phyloP scores from a whole-genome alignment of 2,113 vertebrate genomes.

The Saccopteryx bilineata region DNA sequence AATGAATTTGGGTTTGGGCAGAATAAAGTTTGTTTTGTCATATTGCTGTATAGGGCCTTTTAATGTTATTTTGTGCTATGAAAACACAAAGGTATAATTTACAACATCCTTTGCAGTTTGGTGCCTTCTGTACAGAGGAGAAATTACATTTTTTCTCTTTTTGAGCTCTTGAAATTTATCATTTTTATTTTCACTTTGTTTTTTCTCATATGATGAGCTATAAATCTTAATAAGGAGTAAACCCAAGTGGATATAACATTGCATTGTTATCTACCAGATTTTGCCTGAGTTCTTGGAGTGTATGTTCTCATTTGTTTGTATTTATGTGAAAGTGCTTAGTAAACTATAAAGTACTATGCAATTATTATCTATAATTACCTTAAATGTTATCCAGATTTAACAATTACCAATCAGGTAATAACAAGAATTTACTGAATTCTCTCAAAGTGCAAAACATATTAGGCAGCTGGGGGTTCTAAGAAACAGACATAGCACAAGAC shows the following conservation, averaged over 20 bases:
- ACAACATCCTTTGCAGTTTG: not conserved
- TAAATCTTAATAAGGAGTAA: constrained; percentile 30
- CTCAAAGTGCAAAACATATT: constrained; percentile 3
- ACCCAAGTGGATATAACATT: not conserved
- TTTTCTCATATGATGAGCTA: not conserved
- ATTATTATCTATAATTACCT: not conserved
- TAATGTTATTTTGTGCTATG: constrained; percentile 23
- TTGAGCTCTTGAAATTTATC: not conserved
- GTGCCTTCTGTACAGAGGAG: not conserved
- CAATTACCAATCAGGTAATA: not conserved
- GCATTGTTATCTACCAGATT: not conserved
- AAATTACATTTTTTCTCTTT: constrained; percentile 35
- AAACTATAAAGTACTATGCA: not conserved
- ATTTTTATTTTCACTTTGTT: constrained; percentile 53
- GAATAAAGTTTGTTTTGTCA: not conserved
- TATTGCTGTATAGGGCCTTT: not conserved
- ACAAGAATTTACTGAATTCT: not conserved
- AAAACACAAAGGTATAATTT: not conserved
- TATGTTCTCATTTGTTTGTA: constrained; percentile 38
- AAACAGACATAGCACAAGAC: not conserved
- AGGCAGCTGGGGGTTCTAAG: not conserved
- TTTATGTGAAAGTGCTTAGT: not conserved
- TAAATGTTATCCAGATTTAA: constrained; percentile 23
- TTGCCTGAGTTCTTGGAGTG: not conserved
- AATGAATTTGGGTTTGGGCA: constrained; percentile 7